Base-by-base conservation (phyloP, 2,113 vertebrate species). In the Pseudorasbora parva region DNA sequence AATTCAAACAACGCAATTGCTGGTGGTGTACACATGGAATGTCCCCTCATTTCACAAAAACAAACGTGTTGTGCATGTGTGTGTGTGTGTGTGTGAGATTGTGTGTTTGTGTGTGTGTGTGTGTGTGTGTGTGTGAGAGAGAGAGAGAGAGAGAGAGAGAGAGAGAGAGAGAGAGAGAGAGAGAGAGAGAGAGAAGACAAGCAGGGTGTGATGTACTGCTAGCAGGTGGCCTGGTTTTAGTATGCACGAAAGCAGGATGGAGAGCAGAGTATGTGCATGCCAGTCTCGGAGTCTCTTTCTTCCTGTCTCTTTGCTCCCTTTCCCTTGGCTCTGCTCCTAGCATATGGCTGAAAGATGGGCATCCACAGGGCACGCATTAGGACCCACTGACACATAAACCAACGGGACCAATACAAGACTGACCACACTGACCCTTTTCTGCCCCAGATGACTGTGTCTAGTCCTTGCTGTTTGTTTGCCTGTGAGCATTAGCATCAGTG, bases 301-400 rank as follows among this genome's bases (percentile, higher is more conserved):
- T 86, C 82, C 83, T 78, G 80, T 84, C 68, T 86, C 37, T 25
- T 19, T 81, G 66, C 75, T 86, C 30, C 27, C 15, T 79, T 69
- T 68, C 73, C 85, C 87, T 88, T 85, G 92, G 92, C 90, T 90
- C 87, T 87, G 88, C 89, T 86, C 87, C 85, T 86, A 91, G 90
- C 91, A 92, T 92, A 92, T 89, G 91, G 85, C 90, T 86, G 66
- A 84, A 87, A 86, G 85, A 86, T 91, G 90, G 89, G 88, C 90
- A 91, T 86, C 79, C 89, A 88, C 84, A 79, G 83, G 85, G 87
- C 87, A 43, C 27, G 79, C 87, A 89, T 85, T 81, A 87, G 88
- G 72, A 86, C 81, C 87, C 84, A 85, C 74, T 88, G 74, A 90
- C 86, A 88, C 88, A 87, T 71, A 89, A 87, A 37, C 57, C 75